Conservation (phyloP, 1,140 invertebrate genomes). For the Euwallacea similis region DNA sequence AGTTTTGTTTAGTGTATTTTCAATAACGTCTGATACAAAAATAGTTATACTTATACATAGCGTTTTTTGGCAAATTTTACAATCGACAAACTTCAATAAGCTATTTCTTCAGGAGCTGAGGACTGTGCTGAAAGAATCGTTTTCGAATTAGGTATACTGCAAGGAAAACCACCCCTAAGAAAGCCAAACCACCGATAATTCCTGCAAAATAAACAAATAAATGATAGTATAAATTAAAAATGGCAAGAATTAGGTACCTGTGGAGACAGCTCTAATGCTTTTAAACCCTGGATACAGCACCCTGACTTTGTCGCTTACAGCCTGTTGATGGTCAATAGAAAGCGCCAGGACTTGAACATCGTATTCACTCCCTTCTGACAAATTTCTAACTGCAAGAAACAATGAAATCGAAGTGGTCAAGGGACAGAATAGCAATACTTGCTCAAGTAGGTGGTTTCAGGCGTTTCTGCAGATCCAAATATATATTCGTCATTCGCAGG, state of each 20-base stretch:
- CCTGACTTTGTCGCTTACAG: slow-evolving; percentile 59
- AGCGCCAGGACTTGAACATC: slow-evolving; percentile 67
- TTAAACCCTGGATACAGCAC: slow-evolving; percentile 65
- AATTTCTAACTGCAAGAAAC: slow-evolving; percentile 58
- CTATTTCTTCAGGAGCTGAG: slow-evolving; percentile 24
- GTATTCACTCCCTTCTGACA: slow-evolving; percentile 68
- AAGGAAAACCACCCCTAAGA: slow-evolving; percentile 61
- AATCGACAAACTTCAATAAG: too few species aligned
- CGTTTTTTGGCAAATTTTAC: too few species aligned
- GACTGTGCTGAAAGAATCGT: slow-evolving; percentile 47
- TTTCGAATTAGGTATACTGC: slow-evolving; percentile 63
- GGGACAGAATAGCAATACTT: slow-evolving; percentile 40
- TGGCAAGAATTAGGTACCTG: slow-evolving; percentile 51
- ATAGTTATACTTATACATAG: too few species aligned
- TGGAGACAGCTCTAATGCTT: slow-evolving; percentile 63
- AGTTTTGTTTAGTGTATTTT: too few species aligned
- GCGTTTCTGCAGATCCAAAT: slow-evolving; percentile 64
- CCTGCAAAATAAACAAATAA: slow-evolving; percentile 13
- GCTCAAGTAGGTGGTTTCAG: slow-evolving; percentile 64
- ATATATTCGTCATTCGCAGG: slow-evolving; percentile 61
- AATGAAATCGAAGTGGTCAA: slow-evolving; percentile 1
- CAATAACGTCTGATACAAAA: too few species aligned
- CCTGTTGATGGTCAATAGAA: slow-evolving; percentile 59
- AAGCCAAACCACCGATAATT: slow-evolving; percentile 53
- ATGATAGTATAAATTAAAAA: background rate